These are phyloP conservation scores for Sphenodon punctatus DNA, from an alignment of 2,797 vertebrate species.

Conservation along the genomic window DNA sequence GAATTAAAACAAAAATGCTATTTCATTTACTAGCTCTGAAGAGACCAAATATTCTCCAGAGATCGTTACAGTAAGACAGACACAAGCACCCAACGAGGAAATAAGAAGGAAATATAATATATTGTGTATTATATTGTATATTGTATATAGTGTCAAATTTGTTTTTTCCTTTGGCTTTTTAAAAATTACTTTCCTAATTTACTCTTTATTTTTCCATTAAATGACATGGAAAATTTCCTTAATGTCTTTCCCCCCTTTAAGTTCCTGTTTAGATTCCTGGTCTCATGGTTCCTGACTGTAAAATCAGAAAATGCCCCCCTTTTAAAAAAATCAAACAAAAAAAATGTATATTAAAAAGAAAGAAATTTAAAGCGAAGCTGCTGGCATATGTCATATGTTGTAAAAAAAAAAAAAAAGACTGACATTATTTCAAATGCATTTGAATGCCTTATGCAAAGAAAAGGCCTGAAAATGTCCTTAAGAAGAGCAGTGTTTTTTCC, in stretches of 20 bases:
- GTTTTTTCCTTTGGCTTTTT: slow-evolving; percentile 38
- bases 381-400: slow-evolving; percentile 45
- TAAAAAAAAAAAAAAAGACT: slow-evolving; percentile 50
- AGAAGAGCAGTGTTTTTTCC: slow-evolving; percentile 37
- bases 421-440: slow-evolving; percentile 53
- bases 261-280: slow-evolving; percentile 21
- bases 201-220: slow-evolving; percentile 40
- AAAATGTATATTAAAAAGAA: background rate
- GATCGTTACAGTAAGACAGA: slow-evolving; percentile 34
- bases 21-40: slow-evolving; percentile 58
- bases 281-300: slow-evolving; percentile 26
- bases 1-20: slow-evolving; percentile 59
- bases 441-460: slow-evolving; percentile 40
- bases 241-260: background rate
- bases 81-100: background rate
- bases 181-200: slow-evolving; percentile 48
- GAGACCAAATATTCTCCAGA: slow-evolving; percentile 58
- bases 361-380: slow-evolving; percentile 44
- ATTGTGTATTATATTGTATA: too few species aligned
- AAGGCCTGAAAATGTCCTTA: slow-evolving; percentile 49
- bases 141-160: too few species aligned
- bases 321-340: slow-evolving; percentile 8
- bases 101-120: too few species aligned
- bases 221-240: slow-evolving; percentile 37
- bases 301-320: slow-evolving; percentile 41